Conservation (phyloP, 1,140 invertebrate genomes). For the Eumeta japonica region DNA sequence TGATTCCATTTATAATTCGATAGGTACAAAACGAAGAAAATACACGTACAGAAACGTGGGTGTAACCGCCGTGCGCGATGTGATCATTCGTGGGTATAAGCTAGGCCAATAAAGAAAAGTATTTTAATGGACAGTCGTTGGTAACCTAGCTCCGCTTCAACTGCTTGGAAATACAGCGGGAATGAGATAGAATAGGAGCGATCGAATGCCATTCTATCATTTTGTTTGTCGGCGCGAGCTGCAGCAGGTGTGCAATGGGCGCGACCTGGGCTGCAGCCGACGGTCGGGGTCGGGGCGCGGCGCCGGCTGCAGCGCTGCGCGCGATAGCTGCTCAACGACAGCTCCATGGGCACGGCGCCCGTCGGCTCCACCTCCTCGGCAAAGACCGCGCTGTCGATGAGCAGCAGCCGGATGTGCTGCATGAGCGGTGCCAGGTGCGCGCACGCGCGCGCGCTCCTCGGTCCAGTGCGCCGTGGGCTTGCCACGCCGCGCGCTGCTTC, state of each 20-base stretch:
- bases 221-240: no score
- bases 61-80: no score
- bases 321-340: slow-evolving; percentile 85
- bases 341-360: slow-evolving; percentile 88
- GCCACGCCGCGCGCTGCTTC: slow-evolving; percentile 82
- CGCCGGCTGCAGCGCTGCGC: slow-evolving; percentile 73
- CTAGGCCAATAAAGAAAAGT: neutral
- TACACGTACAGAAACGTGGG: no score
- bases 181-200: neutral
- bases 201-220: neutral
- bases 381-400: slow-evolving; percentile 90
- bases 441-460: slow-evolving; percentile 82
- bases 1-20: no score
- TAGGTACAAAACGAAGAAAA: no score
- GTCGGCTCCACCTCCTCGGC: slow-evolving; percentile 93
- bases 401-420: slow-evolving; percentile 79
- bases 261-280: slow-evolving; percentile 66
- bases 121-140: neutral
- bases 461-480: slow-evolving; percentile 88
- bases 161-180: neutral
- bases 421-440: slow-evolving; percentile 84
- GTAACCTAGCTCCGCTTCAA: neutral
- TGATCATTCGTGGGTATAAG: neutral
- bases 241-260: neutral
- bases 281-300: slow-evolving; percentile 45